These are phyloP conservation scores for Sinocyclocheilus rhinocerous DNA, from an alignment of 2,113 vertebrate genomes.

Conservation along the genomic window DNA sequence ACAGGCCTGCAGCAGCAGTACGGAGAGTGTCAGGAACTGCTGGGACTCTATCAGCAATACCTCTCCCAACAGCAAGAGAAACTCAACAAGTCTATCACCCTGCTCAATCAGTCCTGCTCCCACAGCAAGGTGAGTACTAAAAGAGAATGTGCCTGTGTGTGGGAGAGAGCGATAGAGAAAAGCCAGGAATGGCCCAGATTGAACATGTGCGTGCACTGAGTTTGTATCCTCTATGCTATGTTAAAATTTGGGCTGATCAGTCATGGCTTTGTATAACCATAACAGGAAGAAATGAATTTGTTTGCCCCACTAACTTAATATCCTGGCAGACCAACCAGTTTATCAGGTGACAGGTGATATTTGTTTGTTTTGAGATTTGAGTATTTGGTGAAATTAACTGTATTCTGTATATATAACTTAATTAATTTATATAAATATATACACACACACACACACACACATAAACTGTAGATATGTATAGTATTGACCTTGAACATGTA, in stretches of 20 bases:
- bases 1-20: slow-evolving; percentile 93
- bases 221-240: slow-evolving; percentile 2
- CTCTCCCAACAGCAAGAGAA: slow-evolving; percentile 92
- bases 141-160: not conserved
- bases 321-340: not conserved
- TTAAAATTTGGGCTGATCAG: not conserved
- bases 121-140: slow-evolving; percentile 80
- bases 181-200: slow-evolving; percentile 11
- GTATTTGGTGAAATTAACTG: not conserved
- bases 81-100: slow-evolving; percentile 83
- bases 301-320: not conserved
- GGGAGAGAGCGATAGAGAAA: slow-evolving; percentile 14
- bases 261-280: not conserved
- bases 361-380: not conserved
- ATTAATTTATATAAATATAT: not conserved
- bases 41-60: slow-evolving; percentile 94
- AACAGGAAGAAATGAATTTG: not conserved
- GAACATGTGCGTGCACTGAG: slow-evolving; percentile 7
- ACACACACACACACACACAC: too few relatives aligned
- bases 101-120: slow-evolving; percentile 75
- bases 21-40: slow-evolving; percentile 93
- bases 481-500: slow-evolving; percentile 8
- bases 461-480: not conserved
- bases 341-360: not conserved
- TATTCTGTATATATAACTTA: not conserved